These are phyloP conservation scores for Gallinago stenura DNA, from an alignment of 2,797 vertebrate genomes.

Conservation along the genomic window DNA sequence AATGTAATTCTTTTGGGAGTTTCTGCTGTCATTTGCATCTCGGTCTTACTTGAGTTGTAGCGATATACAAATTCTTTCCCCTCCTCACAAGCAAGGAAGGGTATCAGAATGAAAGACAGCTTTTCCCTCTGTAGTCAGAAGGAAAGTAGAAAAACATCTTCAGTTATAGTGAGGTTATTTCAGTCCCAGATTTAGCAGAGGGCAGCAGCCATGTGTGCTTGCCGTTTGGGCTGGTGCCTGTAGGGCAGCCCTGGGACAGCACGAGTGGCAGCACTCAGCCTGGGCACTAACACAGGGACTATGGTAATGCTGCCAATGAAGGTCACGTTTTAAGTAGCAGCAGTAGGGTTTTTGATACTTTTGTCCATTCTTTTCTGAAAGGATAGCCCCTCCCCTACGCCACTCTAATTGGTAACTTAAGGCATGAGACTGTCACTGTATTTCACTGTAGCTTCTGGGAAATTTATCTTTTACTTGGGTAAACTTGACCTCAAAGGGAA, in stretches of 20 bases:
- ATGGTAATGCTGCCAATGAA: neutral
- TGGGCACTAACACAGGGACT: neutral
- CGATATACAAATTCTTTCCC: neutral
- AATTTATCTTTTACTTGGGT: neutral
- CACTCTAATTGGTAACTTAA: neutral
- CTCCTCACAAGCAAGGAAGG: neutral
- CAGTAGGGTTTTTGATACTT: neutral
- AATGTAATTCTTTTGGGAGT: conserved; percentile 17
- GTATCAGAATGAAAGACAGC: neutral
- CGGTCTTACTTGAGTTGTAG: neutral
- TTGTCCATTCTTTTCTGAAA: neutral
- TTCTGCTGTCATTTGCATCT: conserved; percentile 44
- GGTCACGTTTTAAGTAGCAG: neutral
- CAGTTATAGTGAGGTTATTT: neutral
- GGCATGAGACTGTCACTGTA: neutral
- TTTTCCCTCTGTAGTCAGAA: conserved; percentile 10
- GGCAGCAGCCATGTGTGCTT: fast-evolving
- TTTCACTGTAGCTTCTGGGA: neutral
- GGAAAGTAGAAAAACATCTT: neutral
- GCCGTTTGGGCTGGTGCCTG: neutral
- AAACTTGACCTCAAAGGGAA: conserved; percentile 7
- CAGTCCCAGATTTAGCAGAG: neutral
- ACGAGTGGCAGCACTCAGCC: neutral
- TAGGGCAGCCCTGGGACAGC: neutral
- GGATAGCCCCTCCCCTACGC: neutral